Evolutionary conservation across 1,140 invertebrate genomes (phyloP).

Genomic region (Ganaspis sp.): DNA sequence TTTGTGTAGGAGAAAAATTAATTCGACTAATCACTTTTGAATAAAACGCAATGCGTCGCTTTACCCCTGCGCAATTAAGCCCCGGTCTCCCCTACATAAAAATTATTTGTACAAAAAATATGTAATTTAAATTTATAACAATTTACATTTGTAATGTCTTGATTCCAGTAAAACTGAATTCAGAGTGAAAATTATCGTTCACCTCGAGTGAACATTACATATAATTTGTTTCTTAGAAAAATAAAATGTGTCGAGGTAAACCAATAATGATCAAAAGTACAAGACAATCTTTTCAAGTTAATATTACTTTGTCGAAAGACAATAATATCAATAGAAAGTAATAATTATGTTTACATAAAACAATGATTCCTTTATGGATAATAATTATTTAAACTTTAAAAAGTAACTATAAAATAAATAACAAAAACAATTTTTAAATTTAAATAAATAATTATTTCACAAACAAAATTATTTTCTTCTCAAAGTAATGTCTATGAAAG

Average conservation of each 20-base stretch:
- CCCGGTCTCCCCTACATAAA: too few relatives aligned
- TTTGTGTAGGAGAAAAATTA: too few relatives aligned
- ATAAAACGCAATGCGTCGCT: too few relatives aligned
- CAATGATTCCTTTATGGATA: too few relatives aligned
- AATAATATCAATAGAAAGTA: neutral
- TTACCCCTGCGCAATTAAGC: too few relatives aligned
- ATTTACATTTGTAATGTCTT: too few relatives aligned
- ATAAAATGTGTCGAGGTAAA: constrained; percentile 24
- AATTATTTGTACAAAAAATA: neutral
- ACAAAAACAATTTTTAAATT: too few relatives aligned
- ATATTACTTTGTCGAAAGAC: neutral
- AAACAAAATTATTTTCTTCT: neutral
- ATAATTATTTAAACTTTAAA: too few relatives aligned
- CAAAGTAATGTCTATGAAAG: too few relatives aligned
- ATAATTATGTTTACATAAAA: neutral
- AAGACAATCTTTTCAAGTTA: neutral
- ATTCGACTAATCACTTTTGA: too few relatives aligned
- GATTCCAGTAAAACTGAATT: neutral
- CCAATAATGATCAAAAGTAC: neutral
- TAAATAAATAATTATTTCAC: too few relatives aligned
- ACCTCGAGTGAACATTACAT: constrained; percentile 3
- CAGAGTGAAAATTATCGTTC: constrained; percentile 25
- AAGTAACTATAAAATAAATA: too few relatives aligned
- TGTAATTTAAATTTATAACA: neutral
- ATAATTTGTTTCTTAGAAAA: neutral